Conservation (phyloP, 1,140 invertebrate species). For the Formica selysi region DNA sequence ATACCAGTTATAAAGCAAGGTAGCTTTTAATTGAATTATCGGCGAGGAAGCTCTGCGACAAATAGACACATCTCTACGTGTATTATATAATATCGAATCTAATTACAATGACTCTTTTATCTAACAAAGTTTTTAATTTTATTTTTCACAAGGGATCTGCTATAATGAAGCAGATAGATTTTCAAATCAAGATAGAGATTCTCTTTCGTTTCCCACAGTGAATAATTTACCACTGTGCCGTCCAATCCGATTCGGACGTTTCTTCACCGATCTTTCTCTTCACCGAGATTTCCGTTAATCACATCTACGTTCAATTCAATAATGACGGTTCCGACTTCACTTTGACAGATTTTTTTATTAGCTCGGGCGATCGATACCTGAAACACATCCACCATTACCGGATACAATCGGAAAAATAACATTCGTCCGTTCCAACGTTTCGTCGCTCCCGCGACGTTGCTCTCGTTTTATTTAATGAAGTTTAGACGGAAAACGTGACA, state of each 20-base stretch:
- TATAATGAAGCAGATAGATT: neutral
- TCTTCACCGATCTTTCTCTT: neutral
- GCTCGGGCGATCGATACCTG: constrained; percentile 2
- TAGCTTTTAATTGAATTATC: constrained; percentile 32
- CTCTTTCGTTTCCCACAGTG: neutral
- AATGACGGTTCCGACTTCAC: constrained; percentile 34
- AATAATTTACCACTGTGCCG: neutral
- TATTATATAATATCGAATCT: neutral
- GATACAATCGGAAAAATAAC: constrained; percentile 52
- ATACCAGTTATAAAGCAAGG: neutral
- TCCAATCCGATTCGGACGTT: neutral
- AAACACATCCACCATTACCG: constrained; percentile 36
- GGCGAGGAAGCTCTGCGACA: neutral
- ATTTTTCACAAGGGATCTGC: neutral
- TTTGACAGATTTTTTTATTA: constrained; percentile 60
- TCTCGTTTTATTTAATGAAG: constrained; percentile 54
- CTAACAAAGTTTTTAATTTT: neutral
- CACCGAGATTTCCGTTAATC: constrained; percentile 10
- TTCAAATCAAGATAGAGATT: neutral
- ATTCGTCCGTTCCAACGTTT: constrained; percentile 26
- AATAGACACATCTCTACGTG: neutral
- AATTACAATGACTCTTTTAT: neutral
- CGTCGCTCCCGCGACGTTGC: constrained; percentile 7
- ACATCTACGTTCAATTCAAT: constrained; percentile 26
- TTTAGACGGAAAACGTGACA: constrained; percentile 44